These are phyloP conservation scores for Hermodice carunculata DNA, from an alignment of 2,888 invertebrate genomes.

Conservation along the genomic window DNA sequence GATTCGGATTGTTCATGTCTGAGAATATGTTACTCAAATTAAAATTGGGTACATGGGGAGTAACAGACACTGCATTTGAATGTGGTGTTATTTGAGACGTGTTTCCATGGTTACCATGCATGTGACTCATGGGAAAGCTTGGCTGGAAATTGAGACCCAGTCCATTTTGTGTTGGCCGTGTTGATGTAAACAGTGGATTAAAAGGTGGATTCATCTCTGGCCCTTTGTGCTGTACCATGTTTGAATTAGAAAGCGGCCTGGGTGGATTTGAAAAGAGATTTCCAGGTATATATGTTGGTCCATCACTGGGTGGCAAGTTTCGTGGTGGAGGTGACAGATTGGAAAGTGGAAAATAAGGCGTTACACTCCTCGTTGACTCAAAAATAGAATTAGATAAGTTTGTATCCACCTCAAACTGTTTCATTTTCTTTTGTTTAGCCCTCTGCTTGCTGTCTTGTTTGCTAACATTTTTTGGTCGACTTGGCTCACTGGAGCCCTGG, in stretches of 20 bases:
- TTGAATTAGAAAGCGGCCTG: conserved; percentile 51
- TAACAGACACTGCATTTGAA: conserved; percentile 45
- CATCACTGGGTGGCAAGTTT: conserved; percentile 57
- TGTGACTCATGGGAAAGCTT: conserved; percentile 60
- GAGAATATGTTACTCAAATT: conserved; percentile 64
- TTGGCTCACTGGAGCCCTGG: no score
- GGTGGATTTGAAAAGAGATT: conserved; percentile 56
- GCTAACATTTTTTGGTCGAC: no score
- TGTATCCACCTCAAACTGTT: no score
- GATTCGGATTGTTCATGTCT: conserved; percentile 54
- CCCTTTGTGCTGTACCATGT: conserved; percentile 52
- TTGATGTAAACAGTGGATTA: conserved; percentile 56
- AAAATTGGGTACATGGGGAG: conserved; percentile 66
- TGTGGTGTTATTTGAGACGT: conserved; percentile 57
- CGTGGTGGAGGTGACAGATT: conserved; percentile 57
- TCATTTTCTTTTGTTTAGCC: no score
- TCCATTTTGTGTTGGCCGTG: conserved; percentile 57
- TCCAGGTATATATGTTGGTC: conserved; percentile 59
- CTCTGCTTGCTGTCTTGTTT: no score
- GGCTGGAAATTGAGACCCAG: conserved; percentile 64
- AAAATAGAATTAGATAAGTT: no score
- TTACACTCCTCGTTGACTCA: no score
- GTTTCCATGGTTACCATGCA: conserved; percentile 53
- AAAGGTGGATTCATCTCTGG: conserved; percentile 51
- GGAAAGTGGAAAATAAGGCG: conserved; percentile 61